Percentiles rank a stretch among this genome's conserved stretches.
These are phyloP conservation scores for Heliconius eleuchia DNA, from an alignment of 1,140 invertebrate genomes.

Conservation along the genomic window DNA sequence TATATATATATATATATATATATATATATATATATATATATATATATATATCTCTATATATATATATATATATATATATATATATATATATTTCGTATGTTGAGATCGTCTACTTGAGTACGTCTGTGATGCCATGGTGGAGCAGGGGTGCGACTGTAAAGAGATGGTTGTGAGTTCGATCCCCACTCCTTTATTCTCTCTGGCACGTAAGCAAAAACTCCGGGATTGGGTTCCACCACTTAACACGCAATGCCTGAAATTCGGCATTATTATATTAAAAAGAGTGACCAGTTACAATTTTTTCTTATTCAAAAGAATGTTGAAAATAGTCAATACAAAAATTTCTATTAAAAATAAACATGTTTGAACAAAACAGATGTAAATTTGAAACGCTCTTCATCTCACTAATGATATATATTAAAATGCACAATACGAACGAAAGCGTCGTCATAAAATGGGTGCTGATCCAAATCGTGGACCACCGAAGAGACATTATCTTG, in stretches of 20 bases:
- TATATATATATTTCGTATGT: no score
- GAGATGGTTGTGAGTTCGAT: no score
- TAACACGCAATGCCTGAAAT: no score
- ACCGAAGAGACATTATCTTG: slow-evolving; percentile 49
- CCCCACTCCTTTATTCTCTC: no score
- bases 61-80: neutral
- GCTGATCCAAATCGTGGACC: slow-evolving; percentile 34
- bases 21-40: no score
- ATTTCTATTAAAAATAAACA: neutral
- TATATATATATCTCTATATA: no score
- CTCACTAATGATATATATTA: neutral
- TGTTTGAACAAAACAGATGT: neutral
- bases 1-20: no score
- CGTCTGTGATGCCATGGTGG: neutral
- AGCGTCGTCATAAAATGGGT: slow-evolving; percentile 17
- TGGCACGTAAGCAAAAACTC: no score
- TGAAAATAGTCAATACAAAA: neutral
- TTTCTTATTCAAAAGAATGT: neutral
- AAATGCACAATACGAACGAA: neutral
- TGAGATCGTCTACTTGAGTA: neutral
- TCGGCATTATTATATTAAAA: no score
- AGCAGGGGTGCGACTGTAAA: no score
- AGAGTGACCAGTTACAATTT: no score
- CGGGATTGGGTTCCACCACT: no score
- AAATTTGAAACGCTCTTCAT: neutral